Evolutionary conservation across 2,113 vertebrate species (phyloP), one percentile per base, ranked within the genome.

Genomic region (Leptobrachium leishanense): DNA sequence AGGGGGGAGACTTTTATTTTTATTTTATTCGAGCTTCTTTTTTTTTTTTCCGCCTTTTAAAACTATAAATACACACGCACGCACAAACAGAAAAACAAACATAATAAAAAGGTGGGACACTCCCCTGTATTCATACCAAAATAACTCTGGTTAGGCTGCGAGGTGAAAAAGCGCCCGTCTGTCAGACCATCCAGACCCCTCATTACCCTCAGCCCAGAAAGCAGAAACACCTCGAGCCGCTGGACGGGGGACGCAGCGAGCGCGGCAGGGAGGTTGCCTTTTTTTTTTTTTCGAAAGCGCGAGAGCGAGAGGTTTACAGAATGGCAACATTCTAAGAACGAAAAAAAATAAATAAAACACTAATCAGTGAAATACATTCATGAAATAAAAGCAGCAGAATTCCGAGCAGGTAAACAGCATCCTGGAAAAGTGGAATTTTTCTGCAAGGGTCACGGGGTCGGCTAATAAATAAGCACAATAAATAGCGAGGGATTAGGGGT

Each of bases 51-150:
- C 78, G 64, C 42, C 78, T 68, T 80, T 80, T 80, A 57, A 82
- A 84, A 85, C 86, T 88, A 85, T 87, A 88, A 87, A 89, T 85
- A 84, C 82, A 43, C 85, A 83, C 73, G 1, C 64, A 84, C 74
- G 71, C 74, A 71, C 84, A 88, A 88, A 83, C 83, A 88, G 88
- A 88, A 89, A 89, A 85, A 87, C 88, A 85, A 88, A 88, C 89
- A 84, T 84, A 86, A 90, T 89, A 87, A 87, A n/a, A 83, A 89
- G 84, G 87, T 87, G 86, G 89, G 88, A 90, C 89, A 89, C 87
- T 88, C 86, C 88, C 86, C 88, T 85, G 87, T 83, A 87, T 89
- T 89, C 87, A 85, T 84, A 82, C 85, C 84, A 0, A 11, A 86
- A 87, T 90, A 87, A 81, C 83, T 82, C 82, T 84, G 85, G 89